Evolutionary conservation across 1,140 invertebrate species (phyloP).

Genomic region (Drosophila kurseongensis): DNA sequence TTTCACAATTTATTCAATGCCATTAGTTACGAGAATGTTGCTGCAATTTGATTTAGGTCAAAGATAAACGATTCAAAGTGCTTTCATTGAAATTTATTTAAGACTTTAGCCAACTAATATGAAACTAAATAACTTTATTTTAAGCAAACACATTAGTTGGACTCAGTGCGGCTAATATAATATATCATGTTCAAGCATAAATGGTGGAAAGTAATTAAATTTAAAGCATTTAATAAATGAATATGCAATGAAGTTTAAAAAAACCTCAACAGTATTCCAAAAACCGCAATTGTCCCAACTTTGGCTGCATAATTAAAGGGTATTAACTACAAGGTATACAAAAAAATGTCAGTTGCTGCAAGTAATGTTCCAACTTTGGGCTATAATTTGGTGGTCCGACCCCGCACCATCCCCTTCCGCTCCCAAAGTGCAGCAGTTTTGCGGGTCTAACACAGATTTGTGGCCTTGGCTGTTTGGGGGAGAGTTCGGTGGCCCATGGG

Average conservation of each 20-base stretch:
- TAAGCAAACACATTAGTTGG: too few species aligned
- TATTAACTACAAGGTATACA: conserved; percentile 63
- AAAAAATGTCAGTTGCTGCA: conserved; percentile 63
- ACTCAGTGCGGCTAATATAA: too few species aligned
- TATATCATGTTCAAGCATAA: not conserved
- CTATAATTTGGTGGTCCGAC: conserved; percentile 67
- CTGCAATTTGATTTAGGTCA: too few species aligned
- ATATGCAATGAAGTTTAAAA: not conserved
- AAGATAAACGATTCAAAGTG: too few species aligned
- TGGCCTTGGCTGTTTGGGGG: conserved; percentile 57
- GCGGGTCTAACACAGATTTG: conserved; percentile 72
- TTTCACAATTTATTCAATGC: too few species aligned
- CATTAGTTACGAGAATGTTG: too few species aligned
- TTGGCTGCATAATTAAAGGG: conserved; percentile 46
- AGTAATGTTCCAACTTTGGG: conserved; percentile 76
- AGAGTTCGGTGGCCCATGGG: conserved; percentile 49
- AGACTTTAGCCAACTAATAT: too few species aligned
- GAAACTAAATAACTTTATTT: too few species aligned
- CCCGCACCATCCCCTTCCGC: not conserved
- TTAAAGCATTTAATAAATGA: not conserved
- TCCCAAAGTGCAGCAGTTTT: conserved; percentile 30
- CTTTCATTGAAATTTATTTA: too few species aligned
- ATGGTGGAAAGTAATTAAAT: not conserved
- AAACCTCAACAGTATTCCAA: not conserved
- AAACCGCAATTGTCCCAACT: not conserved